These are phyloP conservation scores for Sesamia nonagrioides DNA, from an alignment of 1,140 invertebrate species.

Conservation along the genomic window DNA sequence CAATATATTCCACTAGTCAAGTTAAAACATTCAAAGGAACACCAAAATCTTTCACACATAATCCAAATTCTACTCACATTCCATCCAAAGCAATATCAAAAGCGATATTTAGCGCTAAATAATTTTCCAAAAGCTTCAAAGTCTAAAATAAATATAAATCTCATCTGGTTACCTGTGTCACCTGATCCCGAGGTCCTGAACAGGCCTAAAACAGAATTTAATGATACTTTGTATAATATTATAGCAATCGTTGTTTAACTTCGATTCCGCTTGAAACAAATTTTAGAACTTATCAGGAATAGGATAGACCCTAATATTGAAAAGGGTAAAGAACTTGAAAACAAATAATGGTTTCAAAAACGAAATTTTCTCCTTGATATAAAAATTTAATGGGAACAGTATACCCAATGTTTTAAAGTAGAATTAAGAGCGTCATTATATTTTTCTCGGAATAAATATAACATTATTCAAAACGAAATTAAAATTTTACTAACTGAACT, in stretches of 20 bases:
- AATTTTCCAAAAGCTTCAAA: slow-evolving; percentile 36
- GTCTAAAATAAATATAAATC: slow-evolving; percentile 42
- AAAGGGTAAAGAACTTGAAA: slow-evolving; percentile 18
- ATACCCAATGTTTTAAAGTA: not conserved
- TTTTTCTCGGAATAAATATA: not conserved
- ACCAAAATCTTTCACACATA: slow-evolving; percentile 12
- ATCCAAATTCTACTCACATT: slow-evolving; percentile 21
- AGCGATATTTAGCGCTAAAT: slow-evolving; percentile 35
- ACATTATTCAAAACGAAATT: not conserved
- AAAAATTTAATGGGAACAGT: not conserved
- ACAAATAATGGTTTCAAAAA: not conserved
- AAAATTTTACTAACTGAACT: not conserved
- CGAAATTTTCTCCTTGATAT: not conserved
- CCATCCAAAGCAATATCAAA: slow-evolving; percentile 40
- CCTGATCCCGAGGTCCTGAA: slow-evolving; percentile 69
- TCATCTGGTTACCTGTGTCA: slow-evolving; percentile 67
- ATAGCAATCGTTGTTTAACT: slow-evolving; percentile 61
- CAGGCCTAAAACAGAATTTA: slow-evolving; percentile 81
- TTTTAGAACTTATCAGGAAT: not conserved
- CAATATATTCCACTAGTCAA: not conserved
- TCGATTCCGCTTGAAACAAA: slow-evolving; percentile 47
- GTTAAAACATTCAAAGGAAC: slow-evolving; percentile 5
- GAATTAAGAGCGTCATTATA: not conserved
- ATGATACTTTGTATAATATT: slow-evolving; percentile 65
- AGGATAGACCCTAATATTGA: not conserved